Conservation (phyloP, 2,797 vertebrate species). For the Sorex maritimensis region DNA sequence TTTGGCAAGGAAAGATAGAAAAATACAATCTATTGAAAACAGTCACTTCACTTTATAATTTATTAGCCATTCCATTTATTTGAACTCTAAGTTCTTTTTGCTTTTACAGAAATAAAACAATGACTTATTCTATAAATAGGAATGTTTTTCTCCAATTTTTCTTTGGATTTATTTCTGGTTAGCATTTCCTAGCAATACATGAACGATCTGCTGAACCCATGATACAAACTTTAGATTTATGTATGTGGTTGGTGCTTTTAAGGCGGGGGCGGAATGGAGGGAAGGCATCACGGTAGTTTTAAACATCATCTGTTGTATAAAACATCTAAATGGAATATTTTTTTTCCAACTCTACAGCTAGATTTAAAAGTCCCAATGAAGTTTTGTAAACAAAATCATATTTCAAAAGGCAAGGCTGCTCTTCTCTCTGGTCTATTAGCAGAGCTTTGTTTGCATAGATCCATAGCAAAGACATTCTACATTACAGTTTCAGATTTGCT, state of each 20-base stretch:
- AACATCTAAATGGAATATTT: slow-evolving; percentile 77
- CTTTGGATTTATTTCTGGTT: slow-evolving; percentile 86
- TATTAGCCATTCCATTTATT: slow-evolving; percentile 82
- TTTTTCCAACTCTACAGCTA: slow-evolving; percentile 71
- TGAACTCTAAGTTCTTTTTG: slow-evolving; percentile 86
- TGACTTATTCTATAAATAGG: slow-evolving; percentile 88
- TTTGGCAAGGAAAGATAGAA: slow-evolving; percentile 85
- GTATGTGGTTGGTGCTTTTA: slow-evolving; percentile 78
- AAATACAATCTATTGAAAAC: slow-evolving; percentile 87
- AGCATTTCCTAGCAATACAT: slow-evolving; percentile 82
- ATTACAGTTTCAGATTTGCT: slow-evolving; percentile 32
- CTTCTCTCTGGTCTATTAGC: slow-evolving; percentile 50
- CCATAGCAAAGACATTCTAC: slow-evolving; percentile 59
- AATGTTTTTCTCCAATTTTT: slow-evolving; percentile 86
- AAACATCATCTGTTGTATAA: slow-evolving; percentile 79
- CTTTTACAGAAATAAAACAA: slow-evolving; percentile 86
- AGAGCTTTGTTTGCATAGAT: slow-evolving; percentile 76
- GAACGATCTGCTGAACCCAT: slow-evolving; percentile 83
- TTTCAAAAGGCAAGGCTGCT: slow-evolving; percentile 84
- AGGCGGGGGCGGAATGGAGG: slow-evolving; percentile 67
- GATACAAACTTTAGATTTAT: slow-evolving; percentile 77
- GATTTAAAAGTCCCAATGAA: slow-evolving; percentile 79
- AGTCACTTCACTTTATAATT: slow-evolving; percentile 82
- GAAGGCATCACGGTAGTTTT: slow-evolving; percentile 61
- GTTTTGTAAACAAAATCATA: slow-evolving; percentile 89